A percentile compares a stretch with the other conserved stretches of the same genome.
phyloP scores from a whole-genome alignment of 2,113 vertebrate genomes.

The Seriola rivoliana region DNA sequence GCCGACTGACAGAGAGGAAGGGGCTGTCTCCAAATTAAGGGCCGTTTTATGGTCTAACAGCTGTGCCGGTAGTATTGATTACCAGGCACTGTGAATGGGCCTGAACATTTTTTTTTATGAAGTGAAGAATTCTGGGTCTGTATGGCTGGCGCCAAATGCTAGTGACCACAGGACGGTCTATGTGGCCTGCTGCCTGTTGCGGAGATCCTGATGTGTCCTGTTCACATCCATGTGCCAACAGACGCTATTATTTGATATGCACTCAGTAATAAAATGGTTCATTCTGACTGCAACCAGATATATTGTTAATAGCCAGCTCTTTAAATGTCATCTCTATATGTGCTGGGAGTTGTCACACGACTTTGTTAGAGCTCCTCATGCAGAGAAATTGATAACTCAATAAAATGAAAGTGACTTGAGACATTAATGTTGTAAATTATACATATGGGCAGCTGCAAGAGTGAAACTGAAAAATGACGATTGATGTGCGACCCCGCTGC shows the following conservation, averaged over 20 bases:
- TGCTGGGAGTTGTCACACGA: constrained; percentile 63
- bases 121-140: constrained; percentile 83
- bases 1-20: constrained; percentile 43
- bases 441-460: constrained; percentile 78
- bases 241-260: constrained; percentile 78
- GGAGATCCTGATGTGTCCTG: constrained; percentile 53
- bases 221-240: constrained; percentile 67
- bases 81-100: constrained; percentile 67
- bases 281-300: constrained; percentile 79
- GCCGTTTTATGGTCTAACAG: constrained; percentile 80
- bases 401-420: constrained; percentile 69
- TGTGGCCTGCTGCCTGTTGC: constrained; percentile 35
- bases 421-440: constrained; percentile 76
- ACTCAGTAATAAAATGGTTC: constrained; percentile 72
- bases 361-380: constrained; percentile 65
- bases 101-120: constrained; percentile 71
- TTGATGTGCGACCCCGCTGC: constrained; percentile 68
- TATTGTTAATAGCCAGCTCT: constrained; percentile 80
- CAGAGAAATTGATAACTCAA: constrained; percentile 79
- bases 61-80: constrained; percentile 85
- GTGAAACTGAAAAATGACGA: constrained; percentile 57
- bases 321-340: constrained; percentile 62
- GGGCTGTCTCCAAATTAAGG: constrained; percentile 57
- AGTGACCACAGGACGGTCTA: constrained; percentile 28
- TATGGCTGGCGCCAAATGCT: constrained; percentile 73